phyloP scores from a whole-genome alignment of 2,797 vertebrate species.

The Hybognathus amarus region DNA sequence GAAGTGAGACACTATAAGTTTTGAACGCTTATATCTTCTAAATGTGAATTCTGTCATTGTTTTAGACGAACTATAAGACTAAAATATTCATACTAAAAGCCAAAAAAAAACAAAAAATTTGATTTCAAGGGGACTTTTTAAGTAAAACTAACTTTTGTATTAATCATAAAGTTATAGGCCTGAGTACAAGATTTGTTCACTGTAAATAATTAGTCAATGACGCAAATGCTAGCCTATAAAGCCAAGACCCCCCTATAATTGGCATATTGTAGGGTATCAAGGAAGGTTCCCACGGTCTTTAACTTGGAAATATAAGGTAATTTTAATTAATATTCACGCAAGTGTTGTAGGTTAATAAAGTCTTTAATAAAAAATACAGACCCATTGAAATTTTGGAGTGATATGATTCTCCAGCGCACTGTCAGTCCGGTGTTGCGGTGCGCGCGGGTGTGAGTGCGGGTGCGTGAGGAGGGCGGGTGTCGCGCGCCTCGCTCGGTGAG shows the following conservation, averaged over 20 bases:
- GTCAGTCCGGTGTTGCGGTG: conserved; percentile 22
- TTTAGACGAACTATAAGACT: too few species aligned
- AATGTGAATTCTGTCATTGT: too few species aligned
- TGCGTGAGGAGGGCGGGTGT: conserved; percentile 5
- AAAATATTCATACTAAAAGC: too few species aligned
- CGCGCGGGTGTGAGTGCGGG: not conserved
- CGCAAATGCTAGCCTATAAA: not conserved
- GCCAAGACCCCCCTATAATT: not conserved
- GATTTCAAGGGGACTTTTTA: not conserved
- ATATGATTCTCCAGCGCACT: not conserved
- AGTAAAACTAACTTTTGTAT: not conserved
- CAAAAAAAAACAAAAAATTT: too few species aligned
- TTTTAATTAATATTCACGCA: not conserved
- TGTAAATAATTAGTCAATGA: not conserved
- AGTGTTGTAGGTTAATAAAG: not conserved
- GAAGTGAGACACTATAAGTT: too few species aligned
- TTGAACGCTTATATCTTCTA: too few species aligned
- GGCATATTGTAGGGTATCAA: too few species aligned
- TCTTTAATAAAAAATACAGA: not conserved
- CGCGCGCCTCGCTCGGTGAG: conserved; percentile 14
- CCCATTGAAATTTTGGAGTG: not conserved
- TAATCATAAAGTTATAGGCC: not conserved
- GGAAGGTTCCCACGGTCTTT: not conserved
- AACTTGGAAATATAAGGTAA: not conserved
- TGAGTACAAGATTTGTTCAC: not conserved